Percentiles rank a stretch among this genome's conserved stretches.
Evolutionary conservation across 2,113 vertebrate genomes (phyloP).

Genomic region (Speoplatyrhinus poulsoni): DNA sequence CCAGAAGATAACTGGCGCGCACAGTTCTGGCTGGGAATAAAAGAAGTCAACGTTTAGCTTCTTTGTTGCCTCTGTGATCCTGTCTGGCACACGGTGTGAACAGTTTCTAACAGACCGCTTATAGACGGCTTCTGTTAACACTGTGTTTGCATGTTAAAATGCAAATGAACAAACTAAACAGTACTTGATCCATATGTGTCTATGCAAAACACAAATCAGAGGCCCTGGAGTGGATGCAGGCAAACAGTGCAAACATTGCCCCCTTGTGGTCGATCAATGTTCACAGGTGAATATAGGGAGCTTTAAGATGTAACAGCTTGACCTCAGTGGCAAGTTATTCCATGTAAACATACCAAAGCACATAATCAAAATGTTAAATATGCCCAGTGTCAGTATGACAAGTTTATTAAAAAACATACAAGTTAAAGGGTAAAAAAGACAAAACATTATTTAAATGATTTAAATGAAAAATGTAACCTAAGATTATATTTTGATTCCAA

Average conservation of each 20-base stretch:
- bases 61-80: slow-evolving; percentile 63
- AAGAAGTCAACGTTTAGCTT: slow-evolving; percentile 55
- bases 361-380: background rate
- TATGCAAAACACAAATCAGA: slow-evolving; percentile 73
- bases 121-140: slow-evolving; percentile 75
- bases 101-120: slow-evolving; percentile 60
- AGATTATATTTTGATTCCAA: background rate
- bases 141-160: slow-evolving; percentile 63
- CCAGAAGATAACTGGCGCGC: slow-evolving; percentile 47
- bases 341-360: background rate
- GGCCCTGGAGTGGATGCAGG: slow-evolving; percentile 65
- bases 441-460: background rate
- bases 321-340: background rate
- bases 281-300: slow-evolving; percentile 36
- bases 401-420: background rate
- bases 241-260: slow-evolving; percentile 93
- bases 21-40: slow-evolving; percentile 21
- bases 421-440: slow-evolving; percentile 3
- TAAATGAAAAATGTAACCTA: background rate
- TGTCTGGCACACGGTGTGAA: slow-evolving; percentile 48
- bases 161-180: slow-evolving; percentile 79
- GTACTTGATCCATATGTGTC: slow-evolving; percentile 73
- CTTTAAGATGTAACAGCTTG: slow-evolving; percentile 1
- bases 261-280: slow-evolving; percentile 85
- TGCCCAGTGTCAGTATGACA: background rate